Percentiles rank a stretch among this genome's conserved stretches.
phyloP scores from a whole-genome alignment of 2,113 vertebrate genomes.

The Alethe castanea region DNA sequence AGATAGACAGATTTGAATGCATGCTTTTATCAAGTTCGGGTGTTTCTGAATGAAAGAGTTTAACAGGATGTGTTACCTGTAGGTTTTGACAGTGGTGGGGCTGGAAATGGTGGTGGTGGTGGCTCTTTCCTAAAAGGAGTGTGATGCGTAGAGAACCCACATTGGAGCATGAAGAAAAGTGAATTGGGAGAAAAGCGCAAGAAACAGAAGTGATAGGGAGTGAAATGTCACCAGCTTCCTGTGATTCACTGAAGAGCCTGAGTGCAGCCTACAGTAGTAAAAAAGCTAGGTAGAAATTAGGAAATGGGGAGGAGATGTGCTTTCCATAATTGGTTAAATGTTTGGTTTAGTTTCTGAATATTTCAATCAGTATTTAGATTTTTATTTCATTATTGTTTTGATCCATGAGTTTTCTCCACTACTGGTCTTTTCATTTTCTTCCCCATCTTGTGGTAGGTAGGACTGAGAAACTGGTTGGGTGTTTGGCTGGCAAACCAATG shows the following conservation, averaged over 20 bases:
- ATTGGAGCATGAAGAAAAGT: background rate
- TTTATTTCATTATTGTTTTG: background rate
- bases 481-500: background rate
- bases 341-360: background rate
- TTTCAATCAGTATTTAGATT: background rate
- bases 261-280: background rate
- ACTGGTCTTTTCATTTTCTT: background rate
- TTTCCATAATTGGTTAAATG: background rate
- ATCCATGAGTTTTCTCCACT: background rate
- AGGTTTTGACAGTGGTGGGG: background rate
- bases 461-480: background rate
- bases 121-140: background rate
- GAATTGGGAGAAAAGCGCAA: background rate
- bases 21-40: background rate
- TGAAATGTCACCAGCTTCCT: background rate
- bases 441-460: background rate
- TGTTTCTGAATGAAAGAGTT: background rate
- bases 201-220: background rate
- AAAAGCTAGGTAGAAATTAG: background rate
- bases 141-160: background rate
- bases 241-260: background rate
- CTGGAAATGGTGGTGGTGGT: too few relatives aligned
- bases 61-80: background rate
- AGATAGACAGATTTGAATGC: background rate
- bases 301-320: background rate